Evolutionary conservation across 2,797 vertebrate genomes (phyloP).

Genomic region (Luscinia megarhynchos): DNA sequence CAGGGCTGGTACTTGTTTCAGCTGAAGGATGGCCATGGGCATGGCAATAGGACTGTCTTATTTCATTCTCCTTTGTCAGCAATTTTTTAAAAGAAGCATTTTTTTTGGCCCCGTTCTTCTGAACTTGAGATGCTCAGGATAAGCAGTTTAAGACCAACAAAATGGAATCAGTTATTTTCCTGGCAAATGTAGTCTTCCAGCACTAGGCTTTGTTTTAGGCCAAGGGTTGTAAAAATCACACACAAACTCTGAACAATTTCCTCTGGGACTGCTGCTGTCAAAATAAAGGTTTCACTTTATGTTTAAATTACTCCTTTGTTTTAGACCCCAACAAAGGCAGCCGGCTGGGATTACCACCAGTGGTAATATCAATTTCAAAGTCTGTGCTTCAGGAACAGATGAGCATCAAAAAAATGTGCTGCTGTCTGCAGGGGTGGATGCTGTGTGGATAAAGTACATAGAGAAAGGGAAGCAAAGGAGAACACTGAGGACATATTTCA

Average conservation of each 20-base stretch:
- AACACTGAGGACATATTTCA: not conserved
- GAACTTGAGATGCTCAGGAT: not conserved
- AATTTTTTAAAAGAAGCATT: not conserved
- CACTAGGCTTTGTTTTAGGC: conserved; percentile 36
- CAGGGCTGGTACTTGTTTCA: accelerated
- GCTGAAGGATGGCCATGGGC: accelerated
- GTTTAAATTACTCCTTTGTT: conserved; percentile 66
- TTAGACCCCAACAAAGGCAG: conserved; percentile 50
- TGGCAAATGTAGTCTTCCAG: conserved; percentile 15
- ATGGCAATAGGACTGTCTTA: not conserved
- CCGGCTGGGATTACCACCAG: conserved; percentile 43
- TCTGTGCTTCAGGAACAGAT: conserved; percentile 16
- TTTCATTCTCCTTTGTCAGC: not conserved
- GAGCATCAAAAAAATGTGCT: conserved; percentile 7
- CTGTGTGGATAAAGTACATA: not conserved
- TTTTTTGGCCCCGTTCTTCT: not conserved
- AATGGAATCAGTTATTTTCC: conserved; percentile 44
- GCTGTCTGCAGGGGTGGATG: conserved; percentile 15
- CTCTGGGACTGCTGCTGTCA: conserved; percentile 64
- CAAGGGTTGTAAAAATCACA: conserved; percentile 61
- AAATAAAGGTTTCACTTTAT: conserved; percentile 68
- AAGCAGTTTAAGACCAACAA: conserved; percentile 18
- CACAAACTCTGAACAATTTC: conserved; percentile 57
- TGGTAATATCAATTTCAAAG: conserved; percentile 65
- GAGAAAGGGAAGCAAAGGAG: conserved; percentile 24